These are phyloP conservation scores for Casuarius casuarius DNA, from an alignment of 2,113 vertebrate species.

Conservation along the genomic window DNA sequence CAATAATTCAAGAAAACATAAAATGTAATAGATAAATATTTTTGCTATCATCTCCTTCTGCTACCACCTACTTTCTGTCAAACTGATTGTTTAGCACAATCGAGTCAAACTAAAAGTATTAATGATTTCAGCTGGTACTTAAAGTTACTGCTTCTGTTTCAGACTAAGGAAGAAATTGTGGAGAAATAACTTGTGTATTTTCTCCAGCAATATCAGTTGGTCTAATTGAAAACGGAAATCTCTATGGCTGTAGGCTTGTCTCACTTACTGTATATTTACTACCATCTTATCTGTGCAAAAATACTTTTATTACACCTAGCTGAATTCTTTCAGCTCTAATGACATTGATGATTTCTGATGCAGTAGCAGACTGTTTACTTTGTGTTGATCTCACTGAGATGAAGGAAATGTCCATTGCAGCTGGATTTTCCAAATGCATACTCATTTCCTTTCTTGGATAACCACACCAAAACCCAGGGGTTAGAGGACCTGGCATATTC, in stretches of 20 bases:
- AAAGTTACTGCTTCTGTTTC: not conserved
- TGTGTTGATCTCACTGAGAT: not conserved
- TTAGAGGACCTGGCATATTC: not conserved
- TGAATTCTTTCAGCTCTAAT: not conserved
- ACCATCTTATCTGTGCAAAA: not conserved
- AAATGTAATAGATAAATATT: not conserved
- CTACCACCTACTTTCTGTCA: not conserved
- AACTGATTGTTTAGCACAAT: not conserved
- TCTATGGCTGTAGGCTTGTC: not conserved
- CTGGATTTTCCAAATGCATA: not conserved
- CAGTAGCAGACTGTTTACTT: slow-evolving; percentile 2
- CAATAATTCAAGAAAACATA: not conserved
- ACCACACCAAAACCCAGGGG: not conserved
- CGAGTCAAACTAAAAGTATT: not conserved
- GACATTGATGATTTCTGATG: not conserved
- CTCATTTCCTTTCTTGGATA: slow-evolving; percentile 36
- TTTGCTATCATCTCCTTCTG: not conserved
- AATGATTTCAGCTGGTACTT: not conserved
- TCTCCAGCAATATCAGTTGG: not conserved
- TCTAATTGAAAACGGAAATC: not conserved
- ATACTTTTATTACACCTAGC: not conserved
- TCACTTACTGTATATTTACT: not conserved
- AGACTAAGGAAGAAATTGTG: not conserved
- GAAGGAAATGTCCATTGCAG: slow-evolving; percentile 13
- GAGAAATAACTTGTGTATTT: not conserved